A percentile compares a stretch with the other conserved stretches of the same genome.
phyloP scores from a whole-genome alignment of 1,140 invertebrate genomes.

The Tribolium madens region DNA sequence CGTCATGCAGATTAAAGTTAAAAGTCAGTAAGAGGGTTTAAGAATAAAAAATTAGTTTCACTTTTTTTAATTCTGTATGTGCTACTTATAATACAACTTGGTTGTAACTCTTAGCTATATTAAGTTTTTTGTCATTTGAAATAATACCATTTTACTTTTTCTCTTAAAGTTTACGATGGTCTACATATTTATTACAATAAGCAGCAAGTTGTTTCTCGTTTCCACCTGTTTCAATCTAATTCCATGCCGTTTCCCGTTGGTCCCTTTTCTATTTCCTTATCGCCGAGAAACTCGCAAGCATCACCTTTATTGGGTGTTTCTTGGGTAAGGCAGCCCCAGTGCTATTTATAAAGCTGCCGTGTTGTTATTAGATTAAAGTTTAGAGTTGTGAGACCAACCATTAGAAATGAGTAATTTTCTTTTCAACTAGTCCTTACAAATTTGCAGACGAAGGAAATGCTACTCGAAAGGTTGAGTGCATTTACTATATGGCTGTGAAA shows the following conservation, averaged over 20 bases:
- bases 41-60: too few relatives aligned
- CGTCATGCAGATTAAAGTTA: too few relatives aligned
- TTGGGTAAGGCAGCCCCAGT: neutral
- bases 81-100: too few relatives aligned
- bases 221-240: slow-evolving; percentile 21
- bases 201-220: neutral
- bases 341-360: slow-evolving; percentile 6
- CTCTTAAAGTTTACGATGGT: neutral
- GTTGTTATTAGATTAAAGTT: slow-evolving; percentile 8
- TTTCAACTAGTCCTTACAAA: neutral
- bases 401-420: neutral
- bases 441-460: neutral
- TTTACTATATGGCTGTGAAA: neutral
- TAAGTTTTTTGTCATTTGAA: too few relatives aligned
- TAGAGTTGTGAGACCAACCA: neutral
- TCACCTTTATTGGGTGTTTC: slow-evolving; percentile 20
- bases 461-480: neutral
- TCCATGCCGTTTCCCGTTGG: neutral
- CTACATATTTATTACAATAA: neutral
- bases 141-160: too few relatives aligned
- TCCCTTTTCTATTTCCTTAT: neutral
- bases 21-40: too few relatives aligned
- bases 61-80: too few relatives aligned
- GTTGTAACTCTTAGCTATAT: too few relatives aligned
- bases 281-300: neutral